Evolutionary conservation across 2,888 invertebrate genomes (phyloP), one percentile per base, ranked within the genome.

Genomic region (Alviniconcha strummeri): DNA sequence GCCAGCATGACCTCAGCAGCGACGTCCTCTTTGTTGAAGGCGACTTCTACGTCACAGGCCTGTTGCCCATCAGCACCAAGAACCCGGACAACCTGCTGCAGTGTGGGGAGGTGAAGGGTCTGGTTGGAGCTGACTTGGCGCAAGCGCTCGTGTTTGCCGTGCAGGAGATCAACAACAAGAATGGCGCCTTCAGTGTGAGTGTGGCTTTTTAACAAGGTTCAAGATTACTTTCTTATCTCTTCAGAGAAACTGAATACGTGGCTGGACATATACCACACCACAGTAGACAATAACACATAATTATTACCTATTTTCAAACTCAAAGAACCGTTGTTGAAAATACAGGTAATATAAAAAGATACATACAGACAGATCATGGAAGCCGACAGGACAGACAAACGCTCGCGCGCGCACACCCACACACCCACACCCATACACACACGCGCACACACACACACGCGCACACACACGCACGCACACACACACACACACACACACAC

Each of bases 11-110:
- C 81, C 17, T 64, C 74, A 74, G 60, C 75, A 17, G 54, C 17
- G 64, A 81, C 75, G 67, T 81, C 57, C 60, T 75, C 64, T 81
- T 81, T 64, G 13, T 81, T 4, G 75, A 81, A 54, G 81, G 81
- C 5, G 75, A 75, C 7, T 74, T 81, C n/a, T 81, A 81, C 75
- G 52, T 75, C 5, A 36, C 75, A 7, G 81, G 52, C 8, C 8
- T 81, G 0, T 0, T 64, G 5, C 74, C 81, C 17, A 60, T 81
- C 17, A 19, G 36, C 64, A n/a, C 13, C 17, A 81, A 60, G n/a
- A 64, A 60, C 64, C 0, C 60, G 7, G 11, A 11, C 4, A 52
- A 74, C 64, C 64, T 54, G 60, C 15, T 78, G 78, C 13, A 52
- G 55, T 80, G 80, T 6, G 80, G 80, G 1, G n/a, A 19, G n/a